These are phyloP conservation scores for Bicyclus anynana DNA, from an alignment of 1,140 invertebrate genomes.

Conservation along the genomic window DNA sequence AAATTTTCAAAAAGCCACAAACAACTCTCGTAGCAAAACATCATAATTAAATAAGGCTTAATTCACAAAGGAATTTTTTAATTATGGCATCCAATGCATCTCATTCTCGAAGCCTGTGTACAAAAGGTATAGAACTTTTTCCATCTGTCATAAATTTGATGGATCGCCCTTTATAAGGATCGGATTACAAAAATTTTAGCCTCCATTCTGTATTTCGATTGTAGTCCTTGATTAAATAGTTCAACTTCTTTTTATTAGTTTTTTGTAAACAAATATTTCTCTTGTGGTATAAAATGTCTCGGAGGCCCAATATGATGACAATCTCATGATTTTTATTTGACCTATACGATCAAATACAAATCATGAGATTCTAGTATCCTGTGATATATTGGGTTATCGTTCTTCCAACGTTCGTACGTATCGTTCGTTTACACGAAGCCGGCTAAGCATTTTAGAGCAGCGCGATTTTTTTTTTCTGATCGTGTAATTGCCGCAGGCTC, in stretches of 20 bases:
- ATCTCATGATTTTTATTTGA: too few species aligned
- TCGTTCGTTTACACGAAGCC: too few species aligned
- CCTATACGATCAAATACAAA: too few species aligned
- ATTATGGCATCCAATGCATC: constrained; percentile 29
- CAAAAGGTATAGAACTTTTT: constrained; percentile 36
- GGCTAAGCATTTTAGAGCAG: too few species aligned
- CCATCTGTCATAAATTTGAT: constrained; percentile 61
- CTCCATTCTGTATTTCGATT: constrained; percentile 46
- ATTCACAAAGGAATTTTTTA: constrained; percentile 21
- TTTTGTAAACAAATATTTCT: constrained; percentile 7
- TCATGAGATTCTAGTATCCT: too few species aligned
- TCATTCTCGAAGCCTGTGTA: constrained; percentile 22
- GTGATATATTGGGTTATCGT: too few species aligned
- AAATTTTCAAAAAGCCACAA: background rate
- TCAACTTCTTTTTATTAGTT: constrained; percentile 30
- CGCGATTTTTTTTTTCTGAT: too few species aligned
- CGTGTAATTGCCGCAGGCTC: too few species aligned
- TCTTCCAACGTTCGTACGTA: too few species aligned
- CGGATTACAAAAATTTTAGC: constrained; percentile 63
- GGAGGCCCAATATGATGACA: too few species aligned
- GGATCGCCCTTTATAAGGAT: constrained; percentile 51
- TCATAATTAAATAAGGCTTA: constrained; percentile 4
- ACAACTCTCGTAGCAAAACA: constrained; percentile 1
- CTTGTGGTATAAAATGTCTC: too few species aligned
- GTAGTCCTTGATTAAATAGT: constrained; percentile 59